Conservation (phyloP, 2,113 vertebrate genomes). For the Hyperopisus bebe region DNA sequence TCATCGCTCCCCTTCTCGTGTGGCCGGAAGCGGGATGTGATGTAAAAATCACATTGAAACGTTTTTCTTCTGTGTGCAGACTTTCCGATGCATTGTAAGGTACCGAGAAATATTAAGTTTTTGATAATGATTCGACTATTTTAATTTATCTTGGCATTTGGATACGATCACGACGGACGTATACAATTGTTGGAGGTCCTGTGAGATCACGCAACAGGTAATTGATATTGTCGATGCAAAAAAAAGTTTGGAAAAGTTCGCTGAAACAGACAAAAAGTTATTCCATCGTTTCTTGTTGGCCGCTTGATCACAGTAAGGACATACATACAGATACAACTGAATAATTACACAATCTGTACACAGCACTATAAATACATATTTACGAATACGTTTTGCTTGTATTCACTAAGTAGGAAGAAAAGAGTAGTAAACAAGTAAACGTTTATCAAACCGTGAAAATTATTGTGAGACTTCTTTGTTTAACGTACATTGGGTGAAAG, state of each 20-base stretch:
- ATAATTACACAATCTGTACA: neutral
- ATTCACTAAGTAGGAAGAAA: neutral
- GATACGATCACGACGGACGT: constrained; percentile 12
- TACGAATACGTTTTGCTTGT: neutral
- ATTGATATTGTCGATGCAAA: constrained; percentile 21
- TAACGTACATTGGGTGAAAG: neutral
- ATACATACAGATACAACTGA: neutral
- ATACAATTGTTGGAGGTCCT: constrained; percentile 16
- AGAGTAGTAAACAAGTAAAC: neutral
- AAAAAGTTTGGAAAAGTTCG: constrained; percentile 5
- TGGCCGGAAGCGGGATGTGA: constrained; percentile 64
- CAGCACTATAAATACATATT: neutral
- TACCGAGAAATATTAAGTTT: constrained; percentile 28
- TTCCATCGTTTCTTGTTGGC: constrained; percentile 23
- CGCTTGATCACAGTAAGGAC: constrained; percentile 33
- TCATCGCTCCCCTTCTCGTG: constrained; percentile 37
- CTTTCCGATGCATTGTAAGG: constrained; percentile 38
- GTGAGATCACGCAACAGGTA: constrained; percentile 35
- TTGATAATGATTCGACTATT: constrained; percentile 29
- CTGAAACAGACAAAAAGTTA: constrained; percentile 31
- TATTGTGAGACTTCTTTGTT: neutral
- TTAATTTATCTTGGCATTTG: constrained; percentile 23
- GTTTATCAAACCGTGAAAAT: neutral
- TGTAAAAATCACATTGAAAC: constrained; percentile 51
- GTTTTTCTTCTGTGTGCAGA: constrained; percentile 35